Base-by-base conservation (phyloP, 2,113 vertebrate genomes). In the Periophthalmodon schlosseri region DNA sequence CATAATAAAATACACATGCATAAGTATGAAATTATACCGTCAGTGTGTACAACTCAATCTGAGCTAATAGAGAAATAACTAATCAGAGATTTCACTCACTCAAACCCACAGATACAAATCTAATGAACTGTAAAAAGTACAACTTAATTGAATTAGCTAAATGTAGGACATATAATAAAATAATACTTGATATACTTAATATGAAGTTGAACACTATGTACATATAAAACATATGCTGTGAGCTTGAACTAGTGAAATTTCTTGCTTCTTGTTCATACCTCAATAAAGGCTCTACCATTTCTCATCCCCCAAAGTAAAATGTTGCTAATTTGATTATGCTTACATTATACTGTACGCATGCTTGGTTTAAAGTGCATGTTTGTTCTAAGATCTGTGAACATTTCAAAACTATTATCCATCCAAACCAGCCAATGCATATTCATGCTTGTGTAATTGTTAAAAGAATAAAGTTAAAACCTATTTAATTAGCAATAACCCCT, bases 371-470 rank as follows among this genome's bases (percentile, higher is more conserved):
- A 13, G 24, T 60, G 24, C 21, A 60, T 28, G 57, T 60, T 57
- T 24, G 56, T 21, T 60, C 13, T 28, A 60, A 60, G 13, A 21
- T 49, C 73, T 63, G 66, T 63, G 76, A 80, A 67, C 34, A 18
- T 66, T 63, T 75, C 75, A 12, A 9, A 56, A 68, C 50, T 60
- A 49, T 7, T 34, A 13, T 33, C 23, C 63, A 9, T 52, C 69
- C 21, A 15, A n/a, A 56, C 47, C 46, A 74, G 74, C 72, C 52
- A 77, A 24, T 28, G 84, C 18, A 69, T 73, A 56, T 68, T 76
- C 86, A 90, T 91, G 85, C 91, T 87, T 61, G 14, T 57, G 58
- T 58, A 15, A 70, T 10, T 90, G 88, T 92, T 87, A 80, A 77
- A 86, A 24, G 78, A 68, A 71, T 73, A 72, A 58, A 28, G 75